Evolutionary conservation across 92 coral and sea anemone species (phyloP).

Genomic region (Virgularia gustaviana): DNA sequence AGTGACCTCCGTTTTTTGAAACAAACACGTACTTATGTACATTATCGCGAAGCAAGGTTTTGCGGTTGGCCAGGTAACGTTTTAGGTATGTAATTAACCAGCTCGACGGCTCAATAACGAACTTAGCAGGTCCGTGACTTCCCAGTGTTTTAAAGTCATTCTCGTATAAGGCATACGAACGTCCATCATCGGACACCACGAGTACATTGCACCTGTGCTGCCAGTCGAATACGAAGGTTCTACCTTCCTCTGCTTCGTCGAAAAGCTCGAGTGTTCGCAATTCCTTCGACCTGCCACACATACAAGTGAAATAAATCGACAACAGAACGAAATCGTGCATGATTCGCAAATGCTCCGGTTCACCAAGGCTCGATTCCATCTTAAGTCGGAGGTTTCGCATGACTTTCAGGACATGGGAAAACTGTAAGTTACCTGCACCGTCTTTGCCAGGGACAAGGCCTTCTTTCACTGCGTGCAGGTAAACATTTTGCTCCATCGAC

Average conservation of each 20-base stretch:
- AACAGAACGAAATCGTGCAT: slow-evolving; percentile 12
- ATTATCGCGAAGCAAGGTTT: not conserved
- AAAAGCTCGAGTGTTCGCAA: not conserved
- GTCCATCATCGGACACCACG: not conserved
- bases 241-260: not conserved
- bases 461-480: slow-evolving; percentile 13
- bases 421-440: not conserved
- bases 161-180: not conserved
- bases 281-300: slow-evolving; percentile 9
- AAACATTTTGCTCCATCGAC: slow-evolving; percentile 2
- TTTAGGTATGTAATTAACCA: slow-evolving; percentile 4
- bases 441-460: slow-evolving; percentile 20
- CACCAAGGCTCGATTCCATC: not conserved
- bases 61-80: not conserved
- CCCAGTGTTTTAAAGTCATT: slow-evolving; percentile 2
- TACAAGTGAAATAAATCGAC: not conserved
- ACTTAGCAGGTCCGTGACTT: not conserved
- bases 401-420: not conserved
- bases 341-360: not conserved
- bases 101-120: not conserved
- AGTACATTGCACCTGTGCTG: not conserved
- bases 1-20: not conserved
- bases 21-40: not conserved
- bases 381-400: not conserved
- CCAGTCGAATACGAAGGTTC: slow-evolving; percentile 1